Conservation (phyloP, 2,113 vertebrate genomes). For the Gambusia affinis region DNA sequence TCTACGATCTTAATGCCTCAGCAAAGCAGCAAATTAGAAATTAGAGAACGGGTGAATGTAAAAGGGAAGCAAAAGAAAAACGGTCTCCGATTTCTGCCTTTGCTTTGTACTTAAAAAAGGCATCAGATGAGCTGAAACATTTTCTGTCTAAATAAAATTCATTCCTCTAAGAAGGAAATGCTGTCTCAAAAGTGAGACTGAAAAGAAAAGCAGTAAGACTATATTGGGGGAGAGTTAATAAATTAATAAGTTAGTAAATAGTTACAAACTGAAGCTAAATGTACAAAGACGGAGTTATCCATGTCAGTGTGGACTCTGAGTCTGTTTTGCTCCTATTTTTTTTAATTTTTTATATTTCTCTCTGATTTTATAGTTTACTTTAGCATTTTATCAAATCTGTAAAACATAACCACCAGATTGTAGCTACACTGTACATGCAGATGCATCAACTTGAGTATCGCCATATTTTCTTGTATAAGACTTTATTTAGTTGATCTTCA, state of each 20-base stretch:
- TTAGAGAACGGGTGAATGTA: neutral
- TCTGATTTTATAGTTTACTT: neutral
- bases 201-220: too few species aligned
- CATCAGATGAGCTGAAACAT: neutral
- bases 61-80: neutral
- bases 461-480: neutral
- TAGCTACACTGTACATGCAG: neutral
- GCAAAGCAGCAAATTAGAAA: neutral
- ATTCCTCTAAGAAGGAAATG: too few species aligned
- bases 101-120: neutral
- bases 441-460: neutral
- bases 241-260: too few species aligned
- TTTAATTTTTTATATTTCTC: neutral
- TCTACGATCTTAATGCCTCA: too few species aligned
- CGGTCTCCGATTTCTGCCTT: neutral
- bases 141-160: neutral
- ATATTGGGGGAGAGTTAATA: too few species aligned
- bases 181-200: too few species aligned
- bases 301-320: neutral
- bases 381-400: neutral
- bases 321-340: neutral
- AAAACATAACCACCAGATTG: constrained; percentile 14
- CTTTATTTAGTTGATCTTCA: neutral
- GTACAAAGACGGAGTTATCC: neutral
- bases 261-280: neutral